A percentile compares a stretch with the other conserved stretches of the same genome.
Evolutionary conservation across 2,888 invertebrate species (phyloP).

Genomic region (Lucinisca nassula): DNA sequence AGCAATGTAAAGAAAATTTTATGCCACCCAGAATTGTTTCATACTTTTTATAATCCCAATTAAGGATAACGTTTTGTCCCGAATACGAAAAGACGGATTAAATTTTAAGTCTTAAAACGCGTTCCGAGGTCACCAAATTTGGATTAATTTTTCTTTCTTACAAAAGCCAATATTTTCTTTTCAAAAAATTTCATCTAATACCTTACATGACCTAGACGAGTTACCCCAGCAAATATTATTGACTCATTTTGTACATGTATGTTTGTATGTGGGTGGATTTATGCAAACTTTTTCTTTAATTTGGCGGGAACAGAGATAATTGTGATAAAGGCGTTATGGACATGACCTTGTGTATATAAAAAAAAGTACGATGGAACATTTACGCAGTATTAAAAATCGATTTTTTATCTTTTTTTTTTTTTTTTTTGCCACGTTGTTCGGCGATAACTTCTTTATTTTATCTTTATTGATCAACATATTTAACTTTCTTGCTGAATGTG

Average conservation of each 20-base stretch:
- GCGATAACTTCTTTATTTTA: too few species aligned
- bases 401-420: too few species aligned
- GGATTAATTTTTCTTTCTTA: neutral
- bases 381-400: too few species aligned
- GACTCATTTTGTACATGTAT: neutral
- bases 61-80: too few species aligned
- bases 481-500: too few species aligned
- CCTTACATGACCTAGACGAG: slow-evolving; percentile 2
- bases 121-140: neutral
- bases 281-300: neutral
- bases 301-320: slow-evolving; percentile 4
- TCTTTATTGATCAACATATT: too few species aligned
- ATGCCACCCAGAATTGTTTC: too few species aligned
- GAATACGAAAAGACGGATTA: too few species aligned
- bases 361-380: neutral
- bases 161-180: neutral
- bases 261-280: slow-evolving; percentile 3
- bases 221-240: slow-evolving; percentile 9
- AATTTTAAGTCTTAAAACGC: neutral
- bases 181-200: neutral
- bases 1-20: too few species aligned
- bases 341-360: neutral
- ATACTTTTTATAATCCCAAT: too few species aligned
- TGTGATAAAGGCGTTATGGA: neutral
- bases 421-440: too few species aligned